A percentile compares a stretch with the other conserved stretches of the same genome.
phyloP scores from a whole-genome alignment of 2,797 vertebrate species.

The Taeniopygia guttata region DNA sequence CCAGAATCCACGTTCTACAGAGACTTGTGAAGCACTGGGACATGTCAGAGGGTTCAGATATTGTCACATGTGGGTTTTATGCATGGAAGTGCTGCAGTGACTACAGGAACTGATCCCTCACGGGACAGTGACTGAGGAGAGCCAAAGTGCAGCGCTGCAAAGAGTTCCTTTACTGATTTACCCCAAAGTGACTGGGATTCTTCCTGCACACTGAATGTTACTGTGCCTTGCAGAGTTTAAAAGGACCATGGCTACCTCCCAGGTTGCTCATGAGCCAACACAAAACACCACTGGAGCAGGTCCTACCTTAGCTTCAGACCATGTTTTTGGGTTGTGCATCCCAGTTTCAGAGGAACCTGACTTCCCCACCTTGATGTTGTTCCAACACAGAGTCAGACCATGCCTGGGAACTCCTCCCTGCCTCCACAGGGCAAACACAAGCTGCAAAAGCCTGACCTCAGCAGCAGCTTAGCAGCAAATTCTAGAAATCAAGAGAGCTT shows the following conservation, averaged over 20 bases:
- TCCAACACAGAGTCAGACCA: background rate
- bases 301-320: background rate
- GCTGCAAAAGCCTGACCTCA: background rate
- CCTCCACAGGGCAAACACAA: background rate
- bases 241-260: background rate
- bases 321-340: background rate
- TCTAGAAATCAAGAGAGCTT: background rate
- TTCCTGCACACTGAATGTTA: background rate
- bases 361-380: background rate
- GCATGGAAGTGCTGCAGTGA: background rate
- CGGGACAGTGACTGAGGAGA: background rate
- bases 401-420: background rate
- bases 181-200: background rate
- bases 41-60: background rate
- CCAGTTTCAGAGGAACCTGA: fast-evolving
- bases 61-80: background rate
- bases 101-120: background rate
- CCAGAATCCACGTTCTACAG: background rate
- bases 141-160: background rate
- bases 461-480: background rate
- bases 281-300: background rate
- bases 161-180: background rate
- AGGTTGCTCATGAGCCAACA: background rate
- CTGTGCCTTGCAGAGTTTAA: background rate
- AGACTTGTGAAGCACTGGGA: background rate